A percentile compares a stretch with the other conserved stretches of the same genome.
Conservation (phyloP, 2,888 invertebrate species). For the Meteorus cinctellus region DNA sequence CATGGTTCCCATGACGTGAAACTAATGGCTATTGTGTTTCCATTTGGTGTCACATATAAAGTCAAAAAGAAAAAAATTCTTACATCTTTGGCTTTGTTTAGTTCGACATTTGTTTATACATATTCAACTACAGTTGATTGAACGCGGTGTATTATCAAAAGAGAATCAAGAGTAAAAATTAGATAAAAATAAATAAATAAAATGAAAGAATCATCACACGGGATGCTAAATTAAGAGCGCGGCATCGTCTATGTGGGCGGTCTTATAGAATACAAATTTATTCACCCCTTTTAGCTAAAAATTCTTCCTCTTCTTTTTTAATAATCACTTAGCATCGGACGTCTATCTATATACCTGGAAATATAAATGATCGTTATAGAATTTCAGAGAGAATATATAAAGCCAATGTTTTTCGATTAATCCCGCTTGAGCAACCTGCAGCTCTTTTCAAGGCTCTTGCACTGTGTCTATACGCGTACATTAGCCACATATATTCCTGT, state of each 20-base stretch:
- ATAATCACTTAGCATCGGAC: slow-evolving; percentile 55
- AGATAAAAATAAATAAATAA: slow-evolving; percentile 5
- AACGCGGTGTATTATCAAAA: slow-evolving; percentile 21
- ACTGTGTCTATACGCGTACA: neutral
- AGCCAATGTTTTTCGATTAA: slow-evolving; percentile 51
- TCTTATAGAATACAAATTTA: slow-evolving; percentile 56
- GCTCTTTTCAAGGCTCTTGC: slow-evolving; percentile 31
- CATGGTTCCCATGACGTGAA: slow-evolving; percentile 44
- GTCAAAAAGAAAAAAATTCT: slow-evolving; percentile 34
- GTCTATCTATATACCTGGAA: slow-evolving; percentile 40
- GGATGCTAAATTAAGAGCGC: neutral
- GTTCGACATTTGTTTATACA: neutral
- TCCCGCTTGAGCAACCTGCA: slow-evolving; percentile 47
- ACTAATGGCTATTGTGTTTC: slow-evolving; percentile 50
- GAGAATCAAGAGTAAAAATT: slow-evolving; percentile 11
- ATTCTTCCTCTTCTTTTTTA: slow-evolving; percentile 48
- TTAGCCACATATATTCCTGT: neutral
- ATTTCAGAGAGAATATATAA: slow-evolving; percentile 41
- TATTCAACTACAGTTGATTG: slow-evolving; percentile 1
- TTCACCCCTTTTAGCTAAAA: slow-evolving; percentile 58
- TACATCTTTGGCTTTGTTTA: slow-evolving; percentile 2
- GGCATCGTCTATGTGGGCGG: slow-evolving; percentile 56
- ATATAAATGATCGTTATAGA: slow-evolving; percentile 47
- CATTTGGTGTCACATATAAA: slow-evolving; percentile 34
- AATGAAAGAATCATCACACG: slow-evolving; percentile 8